Base-by-base conservation (phyloP, 2,888 invertebrate species). In the Druceiella hillmani region DNA sequence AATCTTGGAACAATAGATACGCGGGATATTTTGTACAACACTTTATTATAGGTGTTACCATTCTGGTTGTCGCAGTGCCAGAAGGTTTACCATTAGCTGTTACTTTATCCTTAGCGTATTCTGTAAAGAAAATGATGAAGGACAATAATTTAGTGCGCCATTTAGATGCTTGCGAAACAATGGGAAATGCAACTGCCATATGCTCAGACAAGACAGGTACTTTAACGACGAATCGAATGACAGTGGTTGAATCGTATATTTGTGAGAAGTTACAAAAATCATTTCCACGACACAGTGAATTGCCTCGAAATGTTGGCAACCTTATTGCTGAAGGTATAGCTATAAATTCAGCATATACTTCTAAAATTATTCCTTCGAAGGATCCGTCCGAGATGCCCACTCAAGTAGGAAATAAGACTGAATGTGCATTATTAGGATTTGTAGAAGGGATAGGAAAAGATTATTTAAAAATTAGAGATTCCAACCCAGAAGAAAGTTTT, bases 131-230 rank as follows among this genome's bases (percentile, higher is more conserved):
- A 67, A 78, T 78, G 76, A 76, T 76, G 74, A 58, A 66, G 48
- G 77, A 79, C 53, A 78, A 78, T 55, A 78, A 77, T 54, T 57
- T 78, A 50, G 78, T 79, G 17, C 63, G 78, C 24, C 78, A 79
- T 56, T 60, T 78, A 55, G 76, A 79, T 54, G 78, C 78, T 4
- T 79, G 78, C 55, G 78, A 79, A 54, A 79, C 78, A 1, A 78
- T 78, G 78, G 78, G 78, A 36, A 78, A 77, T 52, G 78, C 78
- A 3, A 79, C 78, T 3, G 64, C 74, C 25, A 79, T 79, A 49
- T 79, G 79, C 53, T 79, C 79, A 1, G 79, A 81, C 55, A 80
- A 81, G 56, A 81, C 80, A 10, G 79, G 79, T 36, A 81, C 79
- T 0, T 62, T 81, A 13, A 81, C 80, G 9, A 79, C 79, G 12